A percentile compares a stretch with the other conserved stretches of the same genome.
Evolutionary conservation across 2,113 vertebrate species (phyloP).

Genomic region (Pimephales promelas): DNA sequence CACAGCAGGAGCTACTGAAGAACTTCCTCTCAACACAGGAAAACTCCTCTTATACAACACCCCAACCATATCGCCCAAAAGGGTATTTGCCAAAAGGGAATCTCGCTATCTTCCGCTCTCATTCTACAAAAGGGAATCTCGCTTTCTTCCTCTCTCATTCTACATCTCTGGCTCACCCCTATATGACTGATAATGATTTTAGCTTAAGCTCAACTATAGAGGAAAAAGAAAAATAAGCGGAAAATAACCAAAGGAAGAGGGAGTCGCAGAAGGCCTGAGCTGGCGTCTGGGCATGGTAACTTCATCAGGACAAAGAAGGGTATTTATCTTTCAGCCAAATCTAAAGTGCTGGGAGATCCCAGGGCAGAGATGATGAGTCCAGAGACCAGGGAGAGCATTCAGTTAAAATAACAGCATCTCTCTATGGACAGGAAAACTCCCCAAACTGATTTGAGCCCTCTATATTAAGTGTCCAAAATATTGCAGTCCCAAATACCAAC

Average conservation of each 20-base stretch:
- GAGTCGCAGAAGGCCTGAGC: slow-evolving; percentile 10
- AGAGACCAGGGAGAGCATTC: slow-evolving; percentile 12
- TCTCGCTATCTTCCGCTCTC: slow-evolving; percentile 3
- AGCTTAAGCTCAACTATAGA: slow-evolving; percentile 52
- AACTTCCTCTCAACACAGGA: slow-evolving; percentile 41
- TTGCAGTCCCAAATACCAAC: too few relatives aligned
- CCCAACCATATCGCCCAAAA: slow-evolving; percentile 26
- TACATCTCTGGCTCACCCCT: slow-evolving; percentile 6
- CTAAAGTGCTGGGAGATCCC: background rate
- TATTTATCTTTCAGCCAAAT: slow-evolving; percentile 17
- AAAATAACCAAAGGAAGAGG: slow-evolving; percentile 27
- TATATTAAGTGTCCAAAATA: background rate
- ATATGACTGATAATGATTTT: slow-evolving; percentile 61
- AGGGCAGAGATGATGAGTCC: background rate
- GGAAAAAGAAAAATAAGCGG: slow-evolving; percentile 17
- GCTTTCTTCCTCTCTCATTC: slow-evolving; percentile 6
- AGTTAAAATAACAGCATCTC: slow-evolving; percentile 16
- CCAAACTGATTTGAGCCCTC: background rate
- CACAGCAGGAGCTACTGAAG: slow-evolving; percentile 40
- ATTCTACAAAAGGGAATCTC: background rate
- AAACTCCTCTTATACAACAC: slow-evolving; percentile 38
- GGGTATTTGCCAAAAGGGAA: background rate
- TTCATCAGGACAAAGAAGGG: slow-evolving; percentile 35
- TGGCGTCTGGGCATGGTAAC: slow-evolving; percentile 40
- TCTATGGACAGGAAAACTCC: background rate